A percentile compares a stretch with the other conserved stretches of the same genome.
phyloP scores from a whole-genome alignment of 2,113 vertebrate genomes.

The Elaphurus davidianus region DNA sequence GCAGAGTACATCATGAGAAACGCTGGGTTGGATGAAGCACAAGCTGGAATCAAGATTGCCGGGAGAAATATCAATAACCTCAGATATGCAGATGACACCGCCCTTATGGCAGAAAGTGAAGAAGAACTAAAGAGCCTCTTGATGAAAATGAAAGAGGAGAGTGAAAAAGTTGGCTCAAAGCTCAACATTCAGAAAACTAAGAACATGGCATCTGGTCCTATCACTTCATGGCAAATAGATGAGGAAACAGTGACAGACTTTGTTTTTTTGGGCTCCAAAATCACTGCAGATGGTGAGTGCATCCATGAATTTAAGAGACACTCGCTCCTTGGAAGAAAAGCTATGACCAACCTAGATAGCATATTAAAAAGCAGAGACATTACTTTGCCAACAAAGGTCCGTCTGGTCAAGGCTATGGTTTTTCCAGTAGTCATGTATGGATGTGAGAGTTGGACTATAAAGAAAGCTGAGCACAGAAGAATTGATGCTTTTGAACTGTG shows the following conservation, averaged over 20 bases:
- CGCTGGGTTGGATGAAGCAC: rapidly evolving
- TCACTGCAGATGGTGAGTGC: background rate
- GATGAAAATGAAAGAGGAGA: background rate
- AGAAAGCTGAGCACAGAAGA: rapidly evolving
- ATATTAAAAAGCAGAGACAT: background rate
- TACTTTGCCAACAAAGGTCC: background rate
- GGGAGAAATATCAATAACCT: background rate
- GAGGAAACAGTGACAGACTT: background rate
- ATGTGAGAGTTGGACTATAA: background rate
- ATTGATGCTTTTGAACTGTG: background rate
- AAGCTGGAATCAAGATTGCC: background rate
- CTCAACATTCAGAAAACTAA: background rate
- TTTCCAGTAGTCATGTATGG: background rate
- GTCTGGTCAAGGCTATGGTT: background rate
- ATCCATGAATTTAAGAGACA: background rate
- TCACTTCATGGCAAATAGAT: background rate
- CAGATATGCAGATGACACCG: background rate
- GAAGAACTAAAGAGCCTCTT: background rate
- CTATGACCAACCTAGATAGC: background rate
- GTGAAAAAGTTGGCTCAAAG: background rate
- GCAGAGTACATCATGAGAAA: background rate
- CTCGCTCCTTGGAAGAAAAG: background rate
- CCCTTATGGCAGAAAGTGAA: background rate
- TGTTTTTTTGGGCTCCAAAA: background rate
- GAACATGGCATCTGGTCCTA: background rate